A percentile compares a stretch with the other conserved stretches of the same genome.
phyloP scores from a whole-genome alignment of 2,797 vertebrate species.

The Trachurus trachurus region DNA sequence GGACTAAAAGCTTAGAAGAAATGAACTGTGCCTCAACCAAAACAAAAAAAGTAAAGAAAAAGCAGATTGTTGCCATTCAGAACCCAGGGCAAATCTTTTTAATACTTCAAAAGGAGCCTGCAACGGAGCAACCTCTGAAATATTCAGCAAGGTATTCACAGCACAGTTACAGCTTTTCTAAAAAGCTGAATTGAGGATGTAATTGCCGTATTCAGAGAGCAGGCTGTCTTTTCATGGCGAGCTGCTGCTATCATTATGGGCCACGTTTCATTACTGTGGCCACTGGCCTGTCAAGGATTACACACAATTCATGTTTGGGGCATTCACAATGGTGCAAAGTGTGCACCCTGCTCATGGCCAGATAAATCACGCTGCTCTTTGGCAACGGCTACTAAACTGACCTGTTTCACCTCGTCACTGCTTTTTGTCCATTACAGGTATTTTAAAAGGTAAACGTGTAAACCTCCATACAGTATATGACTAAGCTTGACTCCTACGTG shows the following conservation, averaged over 20 bases:
- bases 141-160: slow-evolving; percentile 62
- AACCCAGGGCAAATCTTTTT: slow-evolving; percentile 37
- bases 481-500: slow-evolving; percentile 12
- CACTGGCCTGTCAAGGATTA: slow-evolving; percentile 31
- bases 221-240: slow-evolving; percentile 22
- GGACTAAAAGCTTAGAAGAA: slow-evolving; percentile 13
- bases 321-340: slow-evolving; percentile 37
- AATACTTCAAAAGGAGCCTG: slow-evolving; percentile 44
- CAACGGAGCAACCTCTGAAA: slow-evolving; percentile 56
- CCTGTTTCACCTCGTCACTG: background rate
- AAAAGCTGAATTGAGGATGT: slow-evolving; percentile 41
- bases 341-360: background rate
- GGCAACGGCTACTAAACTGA: background rate
- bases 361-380: slow-evolving; percentile 7
- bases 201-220: slow-evolving; percentile 45
- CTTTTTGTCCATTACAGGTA: slow-evolving; percentile 23
- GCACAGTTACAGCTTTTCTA: slow-evolving; percentile 44
- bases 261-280: slow-evolving; percentile 42
- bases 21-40: background rate
- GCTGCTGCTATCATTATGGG: slow-evolving; percentile 27
- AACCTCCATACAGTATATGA: background rate
- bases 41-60: background rate
- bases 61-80: slow-evolving; percentile 2
- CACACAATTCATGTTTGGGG: slow-evolving; percentile 22
- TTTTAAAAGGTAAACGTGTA: slow-evolving; percentile 2